A percentile compares a stretch with the other conserved stretches of the same genome.
Evolutionary conservation across 2,888 invertebrate species (phyloP).

Genomic region (Crematogaster levior): DNA sequence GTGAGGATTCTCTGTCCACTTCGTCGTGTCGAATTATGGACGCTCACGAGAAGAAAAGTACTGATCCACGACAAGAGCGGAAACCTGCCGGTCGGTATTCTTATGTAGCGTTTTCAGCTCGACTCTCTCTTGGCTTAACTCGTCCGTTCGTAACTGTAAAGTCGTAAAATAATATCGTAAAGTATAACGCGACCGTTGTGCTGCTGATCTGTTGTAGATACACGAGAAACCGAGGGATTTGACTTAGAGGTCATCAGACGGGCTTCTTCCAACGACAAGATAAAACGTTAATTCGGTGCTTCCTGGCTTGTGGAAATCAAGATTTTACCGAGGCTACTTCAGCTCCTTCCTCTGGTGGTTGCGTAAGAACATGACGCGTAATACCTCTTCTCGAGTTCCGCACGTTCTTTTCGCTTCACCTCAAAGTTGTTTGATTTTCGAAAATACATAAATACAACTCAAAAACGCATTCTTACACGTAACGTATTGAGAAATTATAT

Average conservation of each 20-base stretch:
- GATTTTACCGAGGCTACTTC: constrained; percentile 60
- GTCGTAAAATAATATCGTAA: constrained; percentile 53
- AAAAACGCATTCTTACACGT: not conserved
- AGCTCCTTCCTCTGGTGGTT: not conserved
- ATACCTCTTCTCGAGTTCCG: not conserved
- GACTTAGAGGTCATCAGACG: constrained; percentile 57
- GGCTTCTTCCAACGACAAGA: constrained; percentile 68
- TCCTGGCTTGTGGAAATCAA: constrained; percentile 76
- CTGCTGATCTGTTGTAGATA: constrained; percentile 9
- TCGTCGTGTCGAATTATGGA: constrained; percentile 33
- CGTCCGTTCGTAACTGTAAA: constrained; percentile 18
- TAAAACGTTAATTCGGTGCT: constrained; percentile 81
- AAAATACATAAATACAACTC: not conserved
- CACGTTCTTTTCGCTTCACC: not conserved
- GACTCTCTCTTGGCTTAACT: constrained; percentile 6
- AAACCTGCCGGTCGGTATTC: constrained; percentile 54
- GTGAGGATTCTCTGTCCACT: not conserved
- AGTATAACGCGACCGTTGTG: constrained; percentile 15
- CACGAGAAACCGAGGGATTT: constrained; percentile 33
- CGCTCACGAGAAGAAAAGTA: constrained; percentile 12
- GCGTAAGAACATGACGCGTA: constrained; percentile 9
- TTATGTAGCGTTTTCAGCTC: constrained; percentile 26
- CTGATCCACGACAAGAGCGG: constrained; percentile 63
- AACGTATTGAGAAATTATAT: not conserved
- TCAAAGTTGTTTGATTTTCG: not conserved